phyloP scores from a whole-genome alignment of 2,888 invertebrate species.

The Agrochola lota region DNA sequence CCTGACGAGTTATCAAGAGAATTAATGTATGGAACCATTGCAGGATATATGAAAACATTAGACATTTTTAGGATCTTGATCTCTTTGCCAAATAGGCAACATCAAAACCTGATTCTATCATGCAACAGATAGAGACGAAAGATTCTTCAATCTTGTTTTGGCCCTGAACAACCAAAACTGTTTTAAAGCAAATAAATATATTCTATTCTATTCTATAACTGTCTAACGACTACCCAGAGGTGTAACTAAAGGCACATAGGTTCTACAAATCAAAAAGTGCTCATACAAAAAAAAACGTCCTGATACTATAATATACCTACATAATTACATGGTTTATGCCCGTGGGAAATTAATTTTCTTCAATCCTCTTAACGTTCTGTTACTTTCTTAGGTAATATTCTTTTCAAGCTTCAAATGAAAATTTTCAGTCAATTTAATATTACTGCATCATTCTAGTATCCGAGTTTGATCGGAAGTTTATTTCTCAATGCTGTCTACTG shows the following conservation, averaged over 20 bases:
- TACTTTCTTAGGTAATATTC: conserved; percentile 68
- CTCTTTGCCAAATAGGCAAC: background rate
- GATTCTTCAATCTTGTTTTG: background rate
- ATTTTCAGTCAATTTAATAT: conserved; percentile 40
- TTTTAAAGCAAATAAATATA: no score
- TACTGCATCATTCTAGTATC: conserved; percentile 15
- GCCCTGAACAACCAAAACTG: background rate
- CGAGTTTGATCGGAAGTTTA: conserved; percentile 9
- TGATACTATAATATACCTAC: conserved; percentile 48
- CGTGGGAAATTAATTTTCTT: conserved; percentile 77
- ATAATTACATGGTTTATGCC: conserved; percentile 71
- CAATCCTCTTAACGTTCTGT: conserved; percentile 71
- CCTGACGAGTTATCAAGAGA: background rate
- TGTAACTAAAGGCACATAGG: background rate
- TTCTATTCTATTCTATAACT: no score
- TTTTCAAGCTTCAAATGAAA: conserved; percentile 57
- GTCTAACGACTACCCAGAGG: background rate
- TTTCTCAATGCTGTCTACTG: conserved; percentile 7
- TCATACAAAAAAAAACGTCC: conserved; percentile 5
- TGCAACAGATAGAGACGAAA: background rate
- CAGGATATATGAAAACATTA: background rate
- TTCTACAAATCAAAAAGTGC: conserved; percentile 16
- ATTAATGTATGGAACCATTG: background rate
- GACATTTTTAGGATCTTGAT: background rate
- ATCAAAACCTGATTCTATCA: background rate